phyloP scores from a whole-genome alignment of 2,888 invertebrate species.

The Cenopis cana region DNA sequence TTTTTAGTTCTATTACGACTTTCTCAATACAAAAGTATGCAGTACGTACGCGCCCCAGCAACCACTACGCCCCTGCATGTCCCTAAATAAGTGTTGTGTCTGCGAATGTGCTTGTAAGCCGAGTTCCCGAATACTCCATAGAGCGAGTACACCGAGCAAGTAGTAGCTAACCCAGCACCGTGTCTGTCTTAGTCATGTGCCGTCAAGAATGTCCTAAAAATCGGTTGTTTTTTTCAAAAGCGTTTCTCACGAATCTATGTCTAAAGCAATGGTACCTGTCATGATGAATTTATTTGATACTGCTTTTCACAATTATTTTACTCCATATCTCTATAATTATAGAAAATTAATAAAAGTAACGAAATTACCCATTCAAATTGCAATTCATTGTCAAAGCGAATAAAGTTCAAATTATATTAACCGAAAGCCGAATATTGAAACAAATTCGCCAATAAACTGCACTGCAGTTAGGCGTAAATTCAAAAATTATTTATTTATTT shows the following conservation, averaged over 20 bases:
- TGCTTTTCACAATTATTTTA: not conserved
- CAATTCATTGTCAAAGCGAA: not conserved
- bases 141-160: slow-evolving; percentile 29
- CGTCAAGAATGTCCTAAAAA: not conserved
- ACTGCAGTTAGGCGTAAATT: too few relatives aligned
- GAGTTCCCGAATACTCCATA: slow-evolving; percentile 17
- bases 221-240: not conserved
- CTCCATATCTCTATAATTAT: not conserved
- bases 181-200: slow-evolving; percentile 16
- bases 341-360: not conserved
- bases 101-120: slow-evolving; percentile 28
- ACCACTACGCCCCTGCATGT: slow-evolving; percentile 24
- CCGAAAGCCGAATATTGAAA: too few relatives aligned
- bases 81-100: slow-evolving; percentile 26
- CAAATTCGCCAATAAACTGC: too few relatives aligned
- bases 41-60: not conserved
- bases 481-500: too few relatives aligned
- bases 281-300: not conserved
- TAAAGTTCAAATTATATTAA: not conserved
- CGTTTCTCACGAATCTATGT: not conserved
- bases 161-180: slow-evolving; percentile 27
- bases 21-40: not conserved
- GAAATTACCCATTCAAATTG: not conserved
- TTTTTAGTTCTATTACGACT: not conserved
- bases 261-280: not conserved